A percentile compares a stretch with the other conserved stretches of the same genome.
Conservation (phyloP, 1,140 invertebrate genomes). For the Tetragonula clypearis region DNA sequence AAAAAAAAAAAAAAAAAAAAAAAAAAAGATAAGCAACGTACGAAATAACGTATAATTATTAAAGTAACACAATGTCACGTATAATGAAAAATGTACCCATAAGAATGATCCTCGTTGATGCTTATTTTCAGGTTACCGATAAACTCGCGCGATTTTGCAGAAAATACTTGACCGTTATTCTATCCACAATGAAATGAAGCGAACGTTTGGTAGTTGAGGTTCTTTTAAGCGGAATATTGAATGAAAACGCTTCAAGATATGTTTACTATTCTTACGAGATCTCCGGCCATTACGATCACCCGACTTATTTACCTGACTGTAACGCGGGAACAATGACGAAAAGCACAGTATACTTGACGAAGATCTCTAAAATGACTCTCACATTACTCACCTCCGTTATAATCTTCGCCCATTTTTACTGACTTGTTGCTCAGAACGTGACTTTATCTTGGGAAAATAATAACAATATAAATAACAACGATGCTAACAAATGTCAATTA, state of each 20-base stretch:
- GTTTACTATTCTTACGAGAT: conserved; percentile 40
- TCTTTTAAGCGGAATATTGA: background rate
- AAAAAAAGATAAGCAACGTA: too few relatives aligned
- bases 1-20: too few relatives aligned
- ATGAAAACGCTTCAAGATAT: background rate
- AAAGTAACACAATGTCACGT: background rate
- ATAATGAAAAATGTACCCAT: conserved; percentile 45
- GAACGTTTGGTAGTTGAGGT: background rate
- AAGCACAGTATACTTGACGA: background rate
- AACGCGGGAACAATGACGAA: conserved; percentile 48
- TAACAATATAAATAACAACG: conserved; percentile 15
- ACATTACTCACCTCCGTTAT: conserved; percentile 75
- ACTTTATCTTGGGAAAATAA: background rate
- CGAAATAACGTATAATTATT: background rate
- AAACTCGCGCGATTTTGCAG: background rate
- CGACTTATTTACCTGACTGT: conserved; percentile 29
- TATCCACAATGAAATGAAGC: conserved; percentile 22
- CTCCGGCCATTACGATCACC: conserved; percentile 56
- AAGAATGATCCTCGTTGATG: conserved; percentile 35
- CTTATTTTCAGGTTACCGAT: conserved; percentile 43
- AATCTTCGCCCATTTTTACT: conserved; percentile 78
- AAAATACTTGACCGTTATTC: background rate
- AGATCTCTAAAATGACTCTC: background rate
- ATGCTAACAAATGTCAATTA: conserved; percentile 43
- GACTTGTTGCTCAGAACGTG: background rate